Base-by-base conservation (phyloP, 2,888 invertebrate genomes). In the Melanostoma scalare region DNA sequence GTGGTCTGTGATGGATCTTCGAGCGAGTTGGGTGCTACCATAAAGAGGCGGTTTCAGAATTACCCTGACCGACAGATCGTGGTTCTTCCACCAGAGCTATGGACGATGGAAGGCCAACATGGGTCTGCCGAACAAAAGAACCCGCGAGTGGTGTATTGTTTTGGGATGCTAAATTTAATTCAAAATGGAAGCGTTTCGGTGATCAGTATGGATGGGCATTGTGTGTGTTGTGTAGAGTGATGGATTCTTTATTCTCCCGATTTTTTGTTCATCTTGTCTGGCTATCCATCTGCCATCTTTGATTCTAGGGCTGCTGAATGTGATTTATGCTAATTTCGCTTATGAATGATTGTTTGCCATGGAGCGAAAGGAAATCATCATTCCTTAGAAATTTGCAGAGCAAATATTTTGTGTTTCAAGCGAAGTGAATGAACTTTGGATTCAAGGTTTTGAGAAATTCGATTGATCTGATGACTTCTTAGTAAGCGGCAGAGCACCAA, bases 251-350 rank as follows among this genome's bases (percentile, higher is more conserved):
- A n/a, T n/a, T n/a, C n/a, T n/a, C n/a, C n/a, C n/a, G n/a, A n/a
- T n/a, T n/a, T 6, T 8, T 36, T 44, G 1, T 6, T 35, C 9
- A 61, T 36, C 30, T 63, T 6, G 58, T 67, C 74, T 76, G 50
- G 35, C 46, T 67, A 50, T 82, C 71, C 79, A 79, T 84, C 79
- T 84, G 84, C 78, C 84, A 84, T 84, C 73, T 82, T 77, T 78
- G 73, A 68, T 77, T 69, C 48, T 31, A 30, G 9, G 44, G 52
- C 42, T 79, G 40, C 8, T 33, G 61, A 67, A 50, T 79, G 84
- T 84, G 84, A 84, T 84, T 84, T 84, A 84, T 84, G 84, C 75
- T 84, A 84, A 84, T 84, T 79, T 78, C 58, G n/a, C 42, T 61
- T 33, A 58, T 73, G 67, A 74, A 71, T 74, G 78, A 82, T 68